phyloP scores from a whole-genome alignment of 2,888 invertebrate genomes.

The Sturmia bella region DNA sequence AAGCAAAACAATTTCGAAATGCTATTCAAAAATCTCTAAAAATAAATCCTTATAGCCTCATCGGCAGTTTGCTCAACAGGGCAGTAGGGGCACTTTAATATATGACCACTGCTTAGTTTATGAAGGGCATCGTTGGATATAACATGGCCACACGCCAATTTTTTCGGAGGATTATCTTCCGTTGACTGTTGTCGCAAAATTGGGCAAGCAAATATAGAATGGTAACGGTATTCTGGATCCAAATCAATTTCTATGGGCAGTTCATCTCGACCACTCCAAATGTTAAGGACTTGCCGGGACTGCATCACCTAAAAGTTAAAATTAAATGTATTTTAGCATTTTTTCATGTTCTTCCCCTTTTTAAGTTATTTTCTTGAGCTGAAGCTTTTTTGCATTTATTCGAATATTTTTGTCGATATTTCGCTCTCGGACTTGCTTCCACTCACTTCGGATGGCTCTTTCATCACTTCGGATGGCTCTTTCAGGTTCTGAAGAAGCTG shows the following conservation, averaged over 20 bases:
- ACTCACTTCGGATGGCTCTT: too few relatives aligned
- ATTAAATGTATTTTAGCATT: too few relatives aligned
- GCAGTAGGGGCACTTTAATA: constrained; percentile 99
- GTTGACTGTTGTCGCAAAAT: constrained; percentile 98
- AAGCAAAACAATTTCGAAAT: not conserved
- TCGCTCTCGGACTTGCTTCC: too few relatives aligned
- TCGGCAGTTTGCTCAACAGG: constrained; percentile 97
- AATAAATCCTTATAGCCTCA: constrained; percentile 95
- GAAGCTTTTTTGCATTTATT: too few relatives aligned
- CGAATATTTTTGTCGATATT: too few relatives aligned
- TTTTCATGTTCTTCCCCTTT: too few relatives aligned
- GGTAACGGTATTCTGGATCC: constrained; percentile 94
- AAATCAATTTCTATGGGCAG: constrained; percentile 98
- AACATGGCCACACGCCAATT: constrained; percentile 98
- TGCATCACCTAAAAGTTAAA: constrained; percentile 90
- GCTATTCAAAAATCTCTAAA: constrained; percentile 83
- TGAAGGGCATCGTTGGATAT: constrained; percentile 98
- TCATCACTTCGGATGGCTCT: too few relatives aligned
- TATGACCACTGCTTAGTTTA: constrained; percentile 95
- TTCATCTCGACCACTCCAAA: constrained; percentile 98
- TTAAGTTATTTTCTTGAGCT: too few relatives aligned
- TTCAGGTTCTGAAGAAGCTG: too few relatives aligned
- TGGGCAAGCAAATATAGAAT: constrained; percentile 99
- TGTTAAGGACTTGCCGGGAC: constrained; percentile 93
- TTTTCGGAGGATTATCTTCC: constrained; percentile 98